These are phyloP conservation scores for Mormyrus lacerda DNA, from an alignment of 2,113 vertebrate genomes.

Conservation along the genomic window DNA sequence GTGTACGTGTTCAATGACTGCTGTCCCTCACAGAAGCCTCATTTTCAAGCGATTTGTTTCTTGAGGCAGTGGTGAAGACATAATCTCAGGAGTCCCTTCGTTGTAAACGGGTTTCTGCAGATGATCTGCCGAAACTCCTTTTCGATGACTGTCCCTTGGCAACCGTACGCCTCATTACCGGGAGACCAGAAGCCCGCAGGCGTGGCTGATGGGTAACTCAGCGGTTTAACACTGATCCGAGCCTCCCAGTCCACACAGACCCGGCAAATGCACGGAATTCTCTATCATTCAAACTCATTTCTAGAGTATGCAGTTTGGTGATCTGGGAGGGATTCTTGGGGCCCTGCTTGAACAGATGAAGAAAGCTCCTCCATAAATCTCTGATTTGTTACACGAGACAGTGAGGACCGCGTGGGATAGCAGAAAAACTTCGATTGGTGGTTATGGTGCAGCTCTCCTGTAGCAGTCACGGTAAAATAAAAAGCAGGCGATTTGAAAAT, in stretches of 20 bases:
- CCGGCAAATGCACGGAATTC: background rate
- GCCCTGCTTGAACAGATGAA: background rate
- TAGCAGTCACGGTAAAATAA: background rate
- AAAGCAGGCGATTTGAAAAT: background rate
- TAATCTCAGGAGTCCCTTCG: background rate
- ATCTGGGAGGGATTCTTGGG: background rate
- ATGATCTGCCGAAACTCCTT: background rate
- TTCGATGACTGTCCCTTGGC: background rate
- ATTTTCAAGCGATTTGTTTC: background rate
- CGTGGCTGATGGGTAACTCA: background rate
- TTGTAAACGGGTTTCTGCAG: background rate
- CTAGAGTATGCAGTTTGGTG: background rate
- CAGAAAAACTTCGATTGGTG: background rate
- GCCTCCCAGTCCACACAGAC: background rate
- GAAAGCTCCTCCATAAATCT: background rate
- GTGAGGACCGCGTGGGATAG: background rate
- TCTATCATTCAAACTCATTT: background rate
- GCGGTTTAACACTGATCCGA: background rate
- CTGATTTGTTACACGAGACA: background rate
- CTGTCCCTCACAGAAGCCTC: background rate
- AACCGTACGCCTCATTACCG: background rate
- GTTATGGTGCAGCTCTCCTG: background rate
- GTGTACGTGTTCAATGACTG: background rate
- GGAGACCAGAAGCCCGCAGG: background rate
- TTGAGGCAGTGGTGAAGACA: background rate